Percentiles rank a stretch among this genome's conserved stretches.
phyloP scores from a whole-genome alignment of 2,113 vertebrate genomes.

The Toxotes jaculatrix region DNA sequence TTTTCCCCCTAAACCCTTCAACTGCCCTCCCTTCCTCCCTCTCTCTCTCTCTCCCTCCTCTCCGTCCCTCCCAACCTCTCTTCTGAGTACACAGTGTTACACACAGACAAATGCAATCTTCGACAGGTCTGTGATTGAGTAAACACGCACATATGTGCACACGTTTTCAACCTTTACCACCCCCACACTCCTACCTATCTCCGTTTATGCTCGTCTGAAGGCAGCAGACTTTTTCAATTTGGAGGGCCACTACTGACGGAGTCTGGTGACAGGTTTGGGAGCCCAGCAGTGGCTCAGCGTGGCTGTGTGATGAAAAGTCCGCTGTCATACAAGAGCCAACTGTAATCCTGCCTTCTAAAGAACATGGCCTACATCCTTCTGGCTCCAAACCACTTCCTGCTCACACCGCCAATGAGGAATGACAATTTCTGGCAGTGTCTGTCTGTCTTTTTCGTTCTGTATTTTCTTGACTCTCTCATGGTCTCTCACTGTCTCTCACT shows the following conservation, averaged over 20 bases:
- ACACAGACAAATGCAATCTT: slow-evolving; percentile 44
- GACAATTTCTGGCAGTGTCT: slow-evolving; percentile 30
- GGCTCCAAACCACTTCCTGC: slow-evolving; percentile 61
- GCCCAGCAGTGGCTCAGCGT: slow-evolving; percentile 68
- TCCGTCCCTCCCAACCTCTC: slow-evolving; percentile 58
- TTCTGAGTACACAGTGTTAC: slow-evolving; percentile 45
- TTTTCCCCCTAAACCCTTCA: slow-evolving; percentile 70
- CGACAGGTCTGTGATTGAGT: slow-evolving; percentile 49
- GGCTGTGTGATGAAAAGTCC: slow-evolving; percentile 74
- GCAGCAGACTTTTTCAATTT: slow-evolving; percentile 81
- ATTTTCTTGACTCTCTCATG: slow-evolving; percentile 7
- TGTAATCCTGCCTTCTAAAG: slow-evolving; percentile 72
- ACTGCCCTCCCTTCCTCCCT: slow-evolving; percentile 64
- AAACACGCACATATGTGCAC: slow-evolving; percentile 35
- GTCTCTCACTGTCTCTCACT: neutral
- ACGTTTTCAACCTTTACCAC: slow-evolving; percentile 30
- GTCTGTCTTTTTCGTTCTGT: slow-evolving; percentile 36
- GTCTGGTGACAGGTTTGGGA: slow-evolving; percentile 80
- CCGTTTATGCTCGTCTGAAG: slow-evolving; percentile 53
- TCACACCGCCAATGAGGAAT: slow-evolving; percentile 45
- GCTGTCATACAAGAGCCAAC: slow-evolving; percentile 75
- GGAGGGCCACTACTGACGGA: slow-evolving; percentile 75
- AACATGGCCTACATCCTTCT: slow-evolving; percentile 65
- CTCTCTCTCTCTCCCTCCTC: slow-evolving; percentile 38
- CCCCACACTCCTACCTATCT: slow-evolving; percentile 18